Percentiles rank a stretch among this genome's conserved stretches.
Conservation (phyloP, 2,888 invertebrate genomes). For the Mystacides longicornis region DNA sequence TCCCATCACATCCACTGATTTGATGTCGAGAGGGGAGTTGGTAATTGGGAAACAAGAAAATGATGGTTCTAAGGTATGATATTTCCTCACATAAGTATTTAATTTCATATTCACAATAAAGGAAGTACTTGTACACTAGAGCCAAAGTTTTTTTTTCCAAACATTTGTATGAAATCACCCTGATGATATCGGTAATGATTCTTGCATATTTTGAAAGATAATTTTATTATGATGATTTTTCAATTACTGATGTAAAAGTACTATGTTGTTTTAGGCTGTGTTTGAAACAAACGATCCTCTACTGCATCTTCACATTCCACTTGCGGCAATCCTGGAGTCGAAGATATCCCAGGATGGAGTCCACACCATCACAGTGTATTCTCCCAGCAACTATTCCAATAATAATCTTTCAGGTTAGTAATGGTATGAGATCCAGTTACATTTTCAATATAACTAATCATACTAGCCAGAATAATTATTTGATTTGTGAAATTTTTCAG, state of each 20-base stretch:
- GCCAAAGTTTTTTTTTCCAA: no score
- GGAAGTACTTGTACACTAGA: no score
- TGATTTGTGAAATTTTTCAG: background rate
- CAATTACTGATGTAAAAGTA: no score
- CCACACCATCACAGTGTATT: conserved; percentile 30
- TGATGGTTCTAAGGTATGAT: background rate
- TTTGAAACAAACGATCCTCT: conserved; percentile 1
- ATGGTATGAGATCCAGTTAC: background rate
- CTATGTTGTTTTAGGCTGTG: conserved; percentile 1
- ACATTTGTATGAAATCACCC: no score
- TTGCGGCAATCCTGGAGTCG: conserved; percentile 40
- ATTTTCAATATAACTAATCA: no score
- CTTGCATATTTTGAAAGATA: no score
- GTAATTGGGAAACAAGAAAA: conserved; percentile 43
- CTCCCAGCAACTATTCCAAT: conserved; percentile 8
- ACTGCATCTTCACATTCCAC: conserved; percentile 16
- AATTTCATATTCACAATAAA: no score
- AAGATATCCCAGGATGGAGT: conserved; percentile 56
- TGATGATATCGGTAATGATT: no score
- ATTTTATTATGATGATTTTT: no score
- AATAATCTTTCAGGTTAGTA: background rate
- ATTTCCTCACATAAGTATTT: background rate
- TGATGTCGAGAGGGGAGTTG: conserved; percentile 54
- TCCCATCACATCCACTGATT: conserved; percentile 64
- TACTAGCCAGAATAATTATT: no score